Conservation (phyloP, 2,888 invertebrate species). For the Hymenopus coronatus region DNA sequence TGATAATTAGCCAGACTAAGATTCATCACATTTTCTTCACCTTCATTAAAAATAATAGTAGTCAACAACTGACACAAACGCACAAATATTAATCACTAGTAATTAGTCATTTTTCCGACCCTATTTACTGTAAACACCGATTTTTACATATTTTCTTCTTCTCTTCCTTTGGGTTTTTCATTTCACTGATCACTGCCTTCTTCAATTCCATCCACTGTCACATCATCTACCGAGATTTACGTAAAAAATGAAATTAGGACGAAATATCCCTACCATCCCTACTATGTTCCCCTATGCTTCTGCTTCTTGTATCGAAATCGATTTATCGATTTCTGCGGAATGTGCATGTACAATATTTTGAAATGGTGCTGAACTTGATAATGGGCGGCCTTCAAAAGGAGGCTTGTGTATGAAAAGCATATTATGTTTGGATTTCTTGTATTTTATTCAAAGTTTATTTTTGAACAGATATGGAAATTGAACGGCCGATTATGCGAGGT, state of each 20-base stretch:
- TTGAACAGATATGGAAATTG: constrained; percentile 26
- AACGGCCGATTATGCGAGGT: constrained; percentile 26
- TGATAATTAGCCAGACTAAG: background rate
- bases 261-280: background rate
- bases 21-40: background rate
- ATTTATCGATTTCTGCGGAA: background rate
- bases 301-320: background rate
- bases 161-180: background rate
- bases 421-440: background rate
- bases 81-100: too few relatives aligned
- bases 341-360: background rate
- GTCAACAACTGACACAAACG: background rate
- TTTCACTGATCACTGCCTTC: background rate
- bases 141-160: background rate
- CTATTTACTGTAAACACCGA: background rate
- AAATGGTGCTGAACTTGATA: background rate
- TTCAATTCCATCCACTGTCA: background rate
- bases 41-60: background rate
- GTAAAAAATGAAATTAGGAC: background rate
- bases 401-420: background rate
- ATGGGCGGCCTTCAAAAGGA: background rate
- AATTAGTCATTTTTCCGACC: background rate
- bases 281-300: background rate
- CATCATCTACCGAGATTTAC: background rate
- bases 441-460: background rate